phyloP scores from a whole-genome alignment of 2,797 vertebrate species.

The Pantherophis alleghaniensis region DNA sequence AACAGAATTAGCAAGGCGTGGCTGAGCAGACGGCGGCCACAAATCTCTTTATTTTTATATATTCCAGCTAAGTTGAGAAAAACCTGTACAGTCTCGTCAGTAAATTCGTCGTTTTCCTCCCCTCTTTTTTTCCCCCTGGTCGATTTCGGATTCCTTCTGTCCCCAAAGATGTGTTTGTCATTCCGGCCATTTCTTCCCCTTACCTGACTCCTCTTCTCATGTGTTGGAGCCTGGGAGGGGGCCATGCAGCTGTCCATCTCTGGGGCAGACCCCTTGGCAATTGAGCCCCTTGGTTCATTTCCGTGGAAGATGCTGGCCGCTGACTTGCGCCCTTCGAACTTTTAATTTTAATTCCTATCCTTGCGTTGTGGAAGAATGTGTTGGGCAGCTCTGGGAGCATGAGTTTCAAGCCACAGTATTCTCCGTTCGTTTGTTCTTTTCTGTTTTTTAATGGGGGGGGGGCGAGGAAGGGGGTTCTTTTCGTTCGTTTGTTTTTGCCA shows the following conservation, averaged over 20 bases:
- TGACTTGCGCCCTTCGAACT: constrained; percentile 8
- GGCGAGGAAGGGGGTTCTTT: background rate
- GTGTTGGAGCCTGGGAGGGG: constrained; percentile 1
- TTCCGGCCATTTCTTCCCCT: constrained; percentile 6
- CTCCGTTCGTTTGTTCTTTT: constrained; percentile 25
- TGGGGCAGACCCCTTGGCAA: background rate
- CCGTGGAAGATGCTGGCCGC: background rate
- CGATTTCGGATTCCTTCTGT: constrained; percentile 70
- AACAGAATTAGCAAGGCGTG: constrained; percentile 34
- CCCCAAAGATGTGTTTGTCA: constrained; percentile 67
- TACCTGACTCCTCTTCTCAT: constrained; percentile 66
- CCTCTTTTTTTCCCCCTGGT: constrained; percentile 32
- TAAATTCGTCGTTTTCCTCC: constrained; percentile 61
- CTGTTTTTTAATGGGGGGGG: constrained; percentile 34
- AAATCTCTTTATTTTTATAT: constrained; percentile 78
- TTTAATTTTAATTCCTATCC: background rate
- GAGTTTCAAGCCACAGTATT: constrained; percentile 79
- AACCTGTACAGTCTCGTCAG: constrained; percentile 72
- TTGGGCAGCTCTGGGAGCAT: constrained; percentile 67
- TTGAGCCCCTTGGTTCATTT: background rate
- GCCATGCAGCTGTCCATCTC: rapidly evolving
- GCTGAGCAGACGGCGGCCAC: constrained; percentile 58
- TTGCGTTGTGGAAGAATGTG: constrained; percentile 69
- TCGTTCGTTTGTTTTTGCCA: constrained; percentile 58
- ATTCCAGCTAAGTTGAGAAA: constrained; percentile 70